These are phyloP conservation scores for Andricus grossulariae DNA, from an alignment of 1,140 invertebrate genomes.

Conservation along the genomic window DNA sequence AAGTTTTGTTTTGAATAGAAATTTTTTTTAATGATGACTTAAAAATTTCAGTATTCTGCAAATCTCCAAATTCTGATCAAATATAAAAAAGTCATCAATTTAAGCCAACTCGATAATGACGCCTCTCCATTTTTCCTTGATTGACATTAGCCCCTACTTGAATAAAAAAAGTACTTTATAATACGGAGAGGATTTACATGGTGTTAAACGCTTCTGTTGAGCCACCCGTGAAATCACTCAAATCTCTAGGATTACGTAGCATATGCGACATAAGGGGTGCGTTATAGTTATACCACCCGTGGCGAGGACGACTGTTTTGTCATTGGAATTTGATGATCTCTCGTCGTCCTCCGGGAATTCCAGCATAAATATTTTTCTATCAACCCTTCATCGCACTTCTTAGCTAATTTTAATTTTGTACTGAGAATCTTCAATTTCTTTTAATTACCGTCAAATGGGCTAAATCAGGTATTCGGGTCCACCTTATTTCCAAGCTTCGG, in stretches of 20 bases:
- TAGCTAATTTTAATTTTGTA: constrained; percentile 16
- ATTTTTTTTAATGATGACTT: constrained; percentile 23
- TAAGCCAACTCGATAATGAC: constrained; percentile 39
- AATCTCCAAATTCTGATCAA: background rate
- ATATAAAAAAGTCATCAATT: constrained; percentile 45
- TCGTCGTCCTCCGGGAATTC: constrained; percentile 45
- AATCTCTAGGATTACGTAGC: constrained; percentile 39
- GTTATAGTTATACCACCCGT: constrained; percentile 44
- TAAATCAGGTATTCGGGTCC: too few relatives aligned
- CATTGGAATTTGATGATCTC: constrained; percentile 71
- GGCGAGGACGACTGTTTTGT: constrained; percentile 59
- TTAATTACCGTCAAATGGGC: too few relatives aligned
- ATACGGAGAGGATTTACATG: constrained; percentile 11
- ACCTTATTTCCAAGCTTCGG: too few relatives aligned
- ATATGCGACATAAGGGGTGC: constrained; percentile 55
- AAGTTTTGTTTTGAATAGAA: too few relatives aligned
- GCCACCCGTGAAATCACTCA: constrained; percentile 27
- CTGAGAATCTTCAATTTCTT: too few relatives aligned
- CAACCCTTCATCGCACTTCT: constrained; percentile 57
- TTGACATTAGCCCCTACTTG: background rate
- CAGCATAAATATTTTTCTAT: constrained; percentile 56
- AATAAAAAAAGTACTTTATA: background rate
- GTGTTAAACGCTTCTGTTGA: constrained; percentile 16
- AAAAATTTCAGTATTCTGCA: constrained; percentile 23
- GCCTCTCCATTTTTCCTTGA: constrained; percentile 33